Conservation (phyloP, 2,888 invertebrate species). For the Spisula solida region DNA sequence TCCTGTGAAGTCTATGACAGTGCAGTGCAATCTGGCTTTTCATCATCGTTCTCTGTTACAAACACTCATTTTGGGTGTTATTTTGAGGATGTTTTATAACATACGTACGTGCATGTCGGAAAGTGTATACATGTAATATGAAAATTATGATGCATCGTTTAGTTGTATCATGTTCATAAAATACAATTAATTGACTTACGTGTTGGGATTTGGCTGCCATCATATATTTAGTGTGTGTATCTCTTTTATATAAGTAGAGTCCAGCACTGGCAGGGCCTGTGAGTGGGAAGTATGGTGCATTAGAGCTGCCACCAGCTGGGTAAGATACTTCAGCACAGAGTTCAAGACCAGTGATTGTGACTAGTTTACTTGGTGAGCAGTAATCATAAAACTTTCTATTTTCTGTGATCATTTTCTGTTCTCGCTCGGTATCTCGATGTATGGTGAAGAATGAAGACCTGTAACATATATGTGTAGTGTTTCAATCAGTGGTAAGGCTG, state of each 20-base stretch:
- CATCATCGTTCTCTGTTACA: no score
- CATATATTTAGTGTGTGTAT: constrained; percentile 82
- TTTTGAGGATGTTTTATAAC: no score
- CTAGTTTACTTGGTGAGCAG: constrained; percentile 87
- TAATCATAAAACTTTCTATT: constrained; percentile 89
- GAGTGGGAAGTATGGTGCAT: constrained; percentile 87
- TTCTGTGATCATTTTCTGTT: constrained; percentile 91
- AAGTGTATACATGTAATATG: no score
- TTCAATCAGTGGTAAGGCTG: background rate
- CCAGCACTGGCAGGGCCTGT: constrained; percentile 81
- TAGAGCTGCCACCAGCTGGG: constrained; percentile 90
- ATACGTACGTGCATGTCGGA: no score
- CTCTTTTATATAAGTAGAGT: constrained; percentile 82
- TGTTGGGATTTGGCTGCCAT: constrained; percentile 79
- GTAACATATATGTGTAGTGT: background rate
- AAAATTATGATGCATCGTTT: no score
- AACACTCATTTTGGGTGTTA: no score
- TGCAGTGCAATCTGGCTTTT: no score
- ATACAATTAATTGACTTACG: constrained; percentile 60
- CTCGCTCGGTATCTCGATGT: constrained; percentile 89
- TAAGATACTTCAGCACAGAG: constrained; percentile 92
- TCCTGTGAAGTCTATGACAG: no score
- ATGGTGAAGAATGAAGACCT: constrained; percentile 85
- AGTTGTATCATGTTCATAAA: no score
- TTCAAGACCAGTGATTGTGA: constrained; percentile 94